Evolutionary conservation across 2,888 invertebrate genomes (phyloP), one percentile per base, ranked within the genome.

Genomic region (Antheraea assamensis): DNA sequence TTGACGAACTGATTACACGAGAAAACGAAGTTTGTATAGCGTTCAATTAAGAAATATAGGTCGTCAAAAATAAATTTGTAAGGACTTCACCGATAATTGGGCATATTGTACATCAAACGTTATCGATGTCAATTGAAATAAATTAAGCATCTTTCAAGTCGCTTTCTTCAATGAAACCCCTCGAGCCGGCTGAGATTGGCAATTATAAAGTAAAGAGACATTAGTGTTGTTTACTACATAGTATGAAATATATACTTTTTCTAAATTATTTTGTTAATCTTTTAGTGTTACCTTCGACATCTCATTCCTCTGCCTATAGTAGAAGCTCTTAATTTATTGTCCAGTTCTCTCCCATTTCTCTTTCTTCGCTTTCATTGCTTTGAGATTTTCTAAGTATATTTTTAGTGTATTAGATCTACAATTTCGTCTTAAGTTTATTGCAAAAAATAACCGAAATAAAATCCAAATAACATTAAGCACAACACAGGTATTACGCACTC

Each of bases 31-130:
- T 77, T 77, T 75, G 74, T 74, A 75, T 74, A 78, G 78, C 79
- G 77, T 80, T 80, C 75, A 73, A 72, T 71, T 75, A 77, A 75
- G 78, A 77, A 76, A 76, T 75, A 30, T 64, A 30, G 76, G 68
- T 68, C 68, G 31, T 49, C 31, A 70, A 24, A 68, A 42, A 42
- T 58, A 71, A 30, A 64, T 24, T 73, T 47, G n/a, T 35, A 42
- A 70, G 24, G 42, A 42, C 30, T n/a, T 58, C 30, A 19, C n/a
- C 52, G 35, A 71, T 71, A 35, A 73, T 73, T 27, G 73, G 70
- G 27, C 21, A 73, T 24, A 73, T 73, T 73, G 70, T 58, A 61
- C 35, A 71, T 61, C 27, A 73, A 71, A 73, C 58, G 70, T 70
- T 61, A 73, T 73, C 61, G 73, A 58, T 70, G 35, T 61, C 70